Base-by-base conservation (phyloP, 2,113 vertebrate species). In the Rattus rattus region DNA sequence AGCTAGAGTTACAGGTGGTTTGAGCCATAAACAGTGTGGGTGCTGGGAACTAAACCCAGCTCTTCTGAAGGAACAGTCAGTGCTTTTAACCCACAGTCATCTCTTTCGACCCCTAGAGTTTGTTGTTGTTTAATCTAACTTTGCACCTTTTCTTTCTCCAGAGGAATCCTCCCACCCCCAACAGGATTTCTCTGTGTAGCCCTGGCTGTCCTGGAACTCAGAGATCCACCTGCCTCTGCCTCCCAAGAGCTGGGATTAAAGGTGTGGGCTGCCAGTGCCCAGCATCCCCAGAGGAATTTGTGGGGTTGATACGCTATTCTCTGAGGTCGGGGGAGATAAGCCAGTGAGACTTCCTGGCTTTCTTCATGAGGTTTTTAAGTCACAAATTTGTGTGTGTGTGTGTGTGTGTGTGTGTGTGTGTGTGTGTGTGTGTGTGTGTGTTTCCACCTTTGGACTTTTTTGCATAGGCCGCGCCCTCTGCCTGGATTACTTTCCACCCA, bases 351-450 rank as follows among this genome's bases (percentile, higher is more conserved):
- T 67, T 36, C 47, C 30, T 87, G 65, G 22, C 63, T 95, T 91
- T 73, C 9, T 91, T 84, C 91, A n/a, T 65, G 47, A 65, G 69
- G 20, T 5, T 83, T 96, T 96, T 91, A 63, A 76, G 54, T 85
- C 52, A 89, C 33, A 91, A 8, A 86, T 86, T 81, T 61, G 12
- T 56, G 14, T 56, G 56, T 56, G 13, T 16, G 10, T 16, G 10
- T 16, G 10, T 56, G 10, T 16, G 16, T 56, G 10, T 16, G 16
- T 54, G 13, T 11, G 13, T 54, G 9, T 11, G 13, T 56, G 54
- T 56, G 14, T 56, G 11, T 56, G 11, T 56, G 11, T 56, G 54
- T 56, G 10, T 43, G 43, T 43, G 43, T 43, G 52, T 54, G 52
- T 54, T 54, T 54, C 11, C 52, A 54, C 52, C 52, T 7, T 54